Evolutionary conservation across 2,113 vertebrate species (phyloP).

Genomic region (Artemisiospiza belli): DNA sequence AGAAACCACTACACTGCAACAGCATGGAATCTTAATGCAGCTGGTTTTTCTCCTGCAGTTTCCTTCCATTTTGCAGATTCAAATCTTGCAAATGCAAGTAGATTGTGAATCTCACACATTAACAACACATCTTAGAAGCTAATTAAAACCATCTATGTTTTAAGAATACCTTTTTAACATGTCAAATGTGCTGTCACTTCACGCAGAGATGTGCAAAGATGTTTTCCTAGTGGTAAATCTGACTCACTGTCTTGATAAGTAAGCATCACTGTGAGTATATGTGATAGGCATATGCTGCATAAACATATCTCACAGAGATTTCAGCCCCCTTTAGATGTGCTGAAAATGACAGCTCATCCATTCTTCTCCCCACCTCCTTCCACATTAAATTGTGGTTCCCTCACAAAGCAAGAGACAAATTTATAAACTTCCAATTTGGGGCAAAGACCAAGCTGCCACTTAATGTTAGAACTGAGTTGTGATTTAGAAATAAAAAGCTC

Average conservation of each 20-base stretch:
- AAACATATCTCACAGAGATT: slow-evolving; percentile 4
- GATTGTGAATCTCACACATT: neutral
- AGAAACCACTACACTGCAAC: neutral
- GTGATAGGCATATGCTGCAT: slow-evolving; percentile 19
- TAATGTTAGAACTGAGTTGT: neutral
- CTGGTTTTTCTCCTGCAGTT: neutral
- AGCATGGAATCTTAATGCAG: neutral
- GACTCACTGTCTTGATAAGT: slow-evolving; percentile 31
- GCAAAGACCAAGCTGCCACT: neutral
- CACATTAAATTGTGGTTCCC: neutral
- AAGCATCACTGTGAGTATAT: neutral
- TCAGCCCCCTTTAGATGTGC: slow-evolving; percentile 47
- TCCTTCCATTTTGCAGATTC: neutral
- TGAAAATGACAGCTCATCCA: slow-evolving; percentile 6
- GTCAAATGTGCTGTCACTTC: neutral
- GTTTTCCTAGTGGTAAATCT: slow-evolving; percentile 32
- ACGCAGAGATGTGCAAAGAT: neutral
- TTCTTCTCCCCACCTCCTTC: neutral
- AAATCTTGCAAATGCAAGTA: neutral
- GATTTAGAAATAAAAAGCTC: neutral
- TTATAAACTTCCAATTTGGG: neutral
- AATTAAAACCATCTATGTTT: slow-evolving; percentile 7
- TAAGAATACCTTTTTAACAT: slow-evolving; percentile 22
- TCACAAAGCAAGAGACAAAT: neutral
- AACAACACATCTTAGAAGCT: neutral